Evolutionary conservation across 1,140 invertebrate genomes (phyloP).

Genomic region (Drosophila nebulosa): DNA sequence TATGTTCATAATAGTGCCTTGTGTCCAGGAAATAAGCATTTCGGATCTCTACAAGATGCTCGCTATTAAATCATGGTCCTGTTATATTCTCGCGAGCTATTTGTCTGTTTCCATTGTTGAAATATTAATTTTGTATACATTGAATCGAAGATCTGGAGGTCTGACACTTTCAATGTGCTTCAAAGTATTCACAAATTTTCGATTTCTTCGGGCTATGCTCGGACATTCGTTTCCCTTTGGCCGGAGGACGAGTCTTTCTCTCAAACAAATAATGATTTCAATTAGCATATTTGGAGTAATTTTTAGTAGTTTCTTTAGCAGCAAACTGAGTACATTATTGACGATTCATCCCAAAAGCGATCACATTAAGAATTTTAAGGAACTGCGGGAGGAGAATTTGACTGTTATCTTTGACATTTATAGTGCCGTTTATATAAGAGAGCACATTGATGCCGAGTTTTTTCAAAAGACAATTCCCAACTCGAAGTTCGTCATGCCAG

Average conservation of each 20-base stretch:
- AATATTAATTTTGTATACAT: neutral
- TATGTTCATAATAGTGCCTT: constrained; percentile 32
- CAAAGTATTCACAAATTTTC: constrained; percentile 25
- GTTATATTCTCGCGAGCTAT: constrained; percentile 19
- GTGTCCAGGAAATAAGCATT: constrained; percentile 2
- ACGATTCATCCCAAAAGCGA: constrained; percentile 2
- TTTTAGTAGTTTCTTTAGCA: constrained; percentile 26
- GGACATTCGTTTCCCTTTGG: constrained; percentile 20
- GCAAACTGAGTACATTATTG: constrained; percentile 42
- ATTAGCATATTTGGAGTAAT: constrained; percentile 46
- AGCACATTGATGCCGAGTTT: neutral
- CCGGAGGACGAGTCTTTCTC: neutral
- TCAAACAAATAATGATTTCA: constrained; percentile 29
- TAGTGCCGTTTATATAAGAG: neutral
- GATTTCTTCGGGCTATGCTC: constrained; percentile 17
- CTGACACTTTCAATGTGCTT: neutral
- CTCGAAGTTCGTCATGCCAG: neutral
- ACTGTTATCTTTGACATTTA: neutral
- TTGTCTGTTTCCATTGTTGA: constrained; percentile 18
- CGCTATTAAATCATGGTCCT: neutral
- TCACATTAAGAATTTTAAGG: constrained; percentile 15
- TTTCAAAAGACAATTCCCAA: neutral
- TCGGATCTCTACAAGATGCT: constrained; percentile 15
- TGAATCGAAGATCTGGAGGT: neutral
- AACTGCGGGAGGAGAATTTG: constrained; percentile 6